A percentile compares a stretch with the other conserved stretches of the same genome.
phyloP scores from a whole-genome alignment of 2,888 invertebrate genomes.

The Leistus spinibarbis region DNA sequence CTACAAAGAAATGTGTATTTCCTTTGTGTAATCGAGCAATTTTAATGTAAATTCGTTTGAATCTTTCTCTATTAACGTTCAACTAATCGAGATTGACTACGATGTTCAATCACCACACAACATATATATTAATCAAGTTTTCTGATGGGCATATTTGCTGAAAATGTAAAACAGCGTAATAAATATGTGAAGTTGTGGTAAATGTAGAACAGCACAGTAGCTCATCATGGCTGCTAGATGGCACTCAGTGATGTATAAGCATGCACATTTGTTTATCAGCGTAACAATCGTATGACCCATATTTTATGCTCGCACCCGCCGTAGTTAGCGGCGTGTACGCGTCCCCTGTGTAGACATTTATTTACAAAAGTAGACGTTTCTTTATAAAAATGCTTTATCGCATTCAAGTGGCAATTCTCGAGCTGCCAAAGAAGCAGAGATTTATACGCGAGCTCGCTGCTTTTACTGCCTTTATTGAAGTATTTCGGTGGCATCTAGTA shows the following conservation, averaged over 20 bases:
- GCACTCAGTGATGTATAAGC: not conserved
- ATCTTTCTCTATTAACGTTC: too few relatives aligned
- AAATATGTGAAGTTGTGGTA: not conserved
- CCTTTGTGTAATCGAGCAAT: too few relatives aligned
- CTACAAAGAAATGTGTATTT: not conserved
- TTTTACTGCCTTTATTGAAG: constrained; percentile 33
- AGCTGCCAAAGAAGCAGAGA: constrained; percentile 26
- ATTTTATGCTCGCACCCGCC: constrained; percentile 22
- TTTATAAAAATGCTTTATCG: constrained; percentile 40
- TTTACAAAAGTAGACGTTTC: constrained; percentile 40
- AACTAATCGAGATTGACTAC: too few relatives aligned
- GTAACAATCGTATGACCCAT: constrained; percentile 38
- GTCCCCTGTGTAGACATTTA: constrained; percentile 29
- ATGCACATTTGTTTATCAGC: constrained; percentile 23
- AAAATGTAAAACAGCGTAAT: not conserved
- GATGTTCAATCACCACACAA: too few relatives aligned
- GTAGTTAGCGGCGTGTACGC: constrained; percentile 18
- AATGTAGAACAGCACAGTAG: not conserved
- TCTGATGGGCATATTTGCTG: not conserved
- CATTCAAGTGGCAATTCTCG: constrained; percentile 39
- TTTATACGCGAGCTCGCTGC: constrained; percentile 16
- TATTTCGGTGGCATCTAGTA: constrained; percentile 32
- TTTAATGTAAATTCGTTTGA: too few relatives aligned
- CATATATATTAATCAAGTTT: too few relatives aligned
- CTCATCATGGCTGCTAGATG: not conserved